Base-by-base conservation (phyloP, 2,797 vertebrate genomes). In the Peromyscus eremicus region DNA sequence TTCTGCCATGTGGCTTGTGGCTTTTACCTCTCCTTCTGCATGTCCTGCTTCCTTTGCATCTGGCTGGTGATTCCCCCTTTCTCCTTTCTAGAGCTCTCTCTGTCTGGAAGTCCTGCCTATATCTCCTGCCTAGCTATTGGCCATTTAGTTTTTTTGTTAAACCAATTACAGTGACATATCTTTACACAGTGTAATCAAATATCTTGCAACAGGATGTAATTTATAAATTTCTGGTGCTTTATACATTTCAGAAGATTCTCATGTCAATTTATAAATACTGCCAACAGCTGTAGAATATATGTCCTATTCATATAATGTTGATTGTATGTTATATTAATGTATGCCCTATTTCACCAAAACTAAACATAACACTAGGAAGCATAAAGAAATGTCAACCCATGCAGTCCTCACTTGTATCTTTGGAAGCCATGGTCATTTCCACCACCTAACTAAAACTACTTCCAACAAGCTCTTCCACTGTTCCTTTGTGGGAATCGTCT, bases 161-260 rank as follows among this genome's bases (percentile, higher is more conserved):
- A 70, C 68, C 2, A 70, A 17, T 70, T 34, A 70, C 68, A 70
- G 70, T 21, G n/a, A 71, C 9, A 21, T 21, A 71, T 71, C 17
- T 37, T 71, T 71, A 37, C 3, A 71, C n/a, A 37, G 70, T 71
- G 17, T 21, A 37, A 71, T 37, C 70, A 71, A 37, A 23, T 25
- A 75, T 75, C 71, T 75, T 11, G 2, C 71, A 75, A 43, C 21
- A 75, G 86, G 1, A 75, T 40, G 3, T 68, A 79, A 86, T 85
- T 70, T 91, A 75, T 52, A 91, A 4, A 88, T 88, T 94, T 81
- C 23, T 85, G n/a, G 29, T 94, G 16, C 5, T 55, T 94, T 88
- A 73, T 73, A 57, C 70, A 34, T 83, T 96, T 96, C 43, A 93
- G 83, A 95, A 89, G 75, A 0, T 3, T 91, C 82, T 88, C 16